phyloP scores from a whole-genome alignment of 2,113 vertebrate species.

The Todiramphus chloris region DNA sequence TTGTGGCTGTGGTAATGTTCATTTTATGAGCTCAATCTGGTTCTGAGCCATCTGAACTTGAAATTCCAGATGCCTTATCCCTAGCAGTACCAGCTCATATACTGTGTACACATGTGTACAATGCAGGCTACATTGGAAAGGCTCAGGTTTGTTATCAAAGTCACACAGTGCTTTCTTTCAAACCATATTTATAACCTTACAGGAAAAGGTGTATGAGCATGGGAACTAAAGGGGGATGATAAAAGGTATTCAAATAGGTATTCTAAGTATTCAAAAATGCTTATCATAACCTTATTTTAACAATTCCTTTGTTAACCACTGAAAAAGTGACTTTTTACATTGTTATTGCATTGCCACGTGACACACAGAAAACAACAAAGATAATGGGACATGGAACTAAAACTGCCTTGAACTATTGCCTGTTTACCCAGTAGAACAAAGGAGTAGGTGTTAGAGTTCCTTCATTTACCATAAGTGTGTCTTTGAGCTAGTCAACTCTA shows the following conservation, averaged over 20 bases:
- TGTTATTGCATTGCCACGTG: background rate
- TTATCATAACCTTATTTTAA: background rate
- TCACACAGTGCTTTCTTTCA: background rate
- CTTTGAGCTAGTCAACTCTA: constrained; percentile 27
- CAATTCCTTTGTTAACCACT: background rate
- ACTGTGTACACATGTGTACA: constrained; percentile 35
- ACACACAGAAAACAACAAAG: background rate
- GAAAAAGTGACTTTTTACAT: background rate
- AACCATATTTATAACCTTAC: background rate
- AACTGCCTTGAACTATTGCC: constrained; percentile 25
- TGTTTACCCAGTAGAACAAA: constrained; percentile 52
- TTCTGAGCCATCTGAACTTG: constrained; percentile 51
- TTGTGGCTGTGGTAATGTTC: constrained; percentile 53
- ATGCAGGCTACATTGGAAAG: background rate
- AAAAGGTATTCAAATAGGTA: background rate
- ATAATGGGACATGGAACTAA: constrained; percentile 21
- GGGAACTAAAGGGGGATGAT: background rate
- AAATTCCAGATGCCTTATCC: constrained; percentile 29
- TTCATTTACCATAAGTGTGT: constrained; percentile 56
- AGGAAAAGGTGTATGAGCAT: background rate
- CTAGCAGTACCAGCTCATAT: background rate
- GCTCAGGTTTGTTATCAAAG: background rate
- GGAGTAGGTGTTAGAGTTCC: background rate
- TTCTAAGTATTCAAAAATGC: background rate
- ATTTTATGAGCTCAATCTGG: constrained; percentile 57